These are phyloP conservation scores for Microplitis manilae DNA, from an alignment of 2,888 invertebrate species.

Conservation along the genomic window DNA sequence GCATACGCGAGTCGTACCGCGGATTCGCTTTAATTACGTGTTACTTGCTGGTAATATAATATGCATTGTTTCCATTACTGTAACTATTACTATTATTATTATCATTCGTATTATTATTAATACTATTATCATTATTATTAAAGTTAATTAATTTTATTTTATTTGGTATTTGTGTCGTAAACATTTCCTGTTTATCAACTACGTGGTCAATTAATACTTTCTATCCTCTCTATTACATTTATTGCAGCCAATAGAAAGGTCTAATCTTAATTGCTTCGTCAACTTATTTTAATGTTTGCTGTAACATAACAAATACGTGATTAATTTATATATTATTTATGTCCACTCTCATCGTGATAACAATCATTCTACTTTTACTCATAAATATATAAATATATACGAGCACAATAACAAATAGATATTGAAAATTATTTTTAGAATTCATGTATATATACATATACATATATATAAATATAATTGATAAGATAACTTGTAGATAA, in stretches of 20 bases:
- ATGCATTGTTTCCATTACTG: no score
- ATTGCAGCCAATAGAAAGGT: conserved; percentile 22
- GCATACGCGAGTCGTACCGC: no score
- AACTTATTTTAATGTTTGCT: neutral
- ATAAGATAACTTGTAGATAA: neutral
- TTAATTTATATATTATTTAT: conserved; percentile 21
- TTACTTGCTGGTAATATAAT: no score
- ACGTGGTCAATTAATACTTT: conserved; percentile 34
- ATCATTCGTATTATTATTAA: no score
- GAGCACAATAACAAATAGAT: no score
- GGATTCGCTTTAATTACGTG: no score
- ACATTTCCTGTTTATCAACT: conserved; percentile 24
- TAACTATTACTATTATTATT: no score
- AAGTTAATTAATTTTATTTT: neutral
- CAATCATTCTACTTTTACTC: conserved; percentile 14
- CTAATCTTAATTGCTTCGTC: conserved; percentile 14
- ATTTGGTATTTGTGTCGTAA: conserved; percentile 2
- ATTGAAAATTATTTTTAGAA: neutral
- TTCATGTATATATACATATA: neutral
- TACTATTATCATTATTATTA: no score
- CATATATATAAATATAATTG: neutral
- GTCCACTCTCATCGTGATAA: neutral
- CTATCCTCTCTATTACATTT: conserved; percentile 7
- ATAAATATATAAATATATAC: neutral
- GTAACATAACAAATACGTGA: conserved; percentile 4